Percentiles rank a stretch among this genome's conserved stretches.
Evolutionary conservation across 1,140 invertebrate genomes (phyloP).

Genomic region (Anthonomus grandis): DNA sequence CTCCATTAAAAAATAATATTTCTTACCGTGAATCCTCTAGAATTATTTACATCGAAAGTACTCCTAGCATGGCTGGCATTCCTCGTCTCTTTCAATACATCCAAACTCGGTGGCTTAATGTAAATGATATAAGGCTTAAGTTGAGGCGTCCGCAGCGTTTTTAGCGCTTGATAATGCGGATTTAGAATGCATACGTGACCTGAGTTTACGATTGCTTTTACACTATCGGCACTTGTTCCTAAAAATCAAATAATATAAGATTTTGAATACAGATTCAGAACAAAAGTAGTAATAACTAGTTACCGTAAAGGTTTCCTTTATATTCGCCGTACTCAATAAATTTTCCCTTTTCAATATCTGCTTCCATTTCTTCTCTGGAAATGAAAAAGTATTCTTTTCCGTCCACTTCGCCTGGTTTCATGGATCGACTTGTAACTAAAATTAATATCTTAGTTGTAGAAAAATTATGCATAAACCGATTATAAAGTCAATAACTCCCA

Average conservation of each 20-base stretch:
- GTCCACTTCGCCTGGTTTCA: conserved; percentile 80
- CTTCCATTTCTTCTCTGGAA: conserved; percentile 83
- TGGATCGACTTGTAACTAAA: conserved; percentile 83
- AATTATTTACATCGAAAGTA: conserved; percentile 85
- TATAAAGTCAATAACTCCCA: no score
- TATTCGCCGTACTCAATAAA: conserved; percentile 97
- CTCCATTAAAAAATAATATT: neutral
- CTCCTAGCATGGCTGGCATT: conserved; percentile 77
- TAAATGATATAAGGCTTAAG: conserved; percentile 95
- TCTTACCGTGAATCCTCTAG: conserved; percentile 83
- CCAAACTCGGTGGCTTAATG: conserved; percentile 85
- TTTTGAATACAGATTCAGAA: neutral
- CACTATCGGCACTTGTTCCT: conserved; percentile 80
- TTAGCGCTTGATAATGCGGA: conserved; percentile 93
- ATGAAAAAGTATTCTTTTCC: conserved; percentile 96
- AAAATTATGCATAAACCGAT: no score
- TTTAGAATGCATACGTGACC: conserved; percentile 91
- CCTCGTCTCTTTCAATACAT: conserved; percentile 79
- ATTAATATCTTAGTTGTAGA: no score
- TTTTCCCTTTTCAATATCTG: conserved; percentile 83
- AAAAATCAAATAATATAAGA: neutral
- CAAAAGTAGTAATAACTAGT: neutral
- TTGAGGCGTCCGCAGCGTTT: conserved; percentile 84
- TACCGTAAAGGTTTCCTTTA: conserved; percentile 93
- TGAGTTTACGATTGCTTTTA: conserved; percentile 81